Percentiles rank a stretch among this genome's conserved stretches.
Conservation (phyloP, 2,888 invertebrate species). For the Archaeoteleia sp. region DNA sequence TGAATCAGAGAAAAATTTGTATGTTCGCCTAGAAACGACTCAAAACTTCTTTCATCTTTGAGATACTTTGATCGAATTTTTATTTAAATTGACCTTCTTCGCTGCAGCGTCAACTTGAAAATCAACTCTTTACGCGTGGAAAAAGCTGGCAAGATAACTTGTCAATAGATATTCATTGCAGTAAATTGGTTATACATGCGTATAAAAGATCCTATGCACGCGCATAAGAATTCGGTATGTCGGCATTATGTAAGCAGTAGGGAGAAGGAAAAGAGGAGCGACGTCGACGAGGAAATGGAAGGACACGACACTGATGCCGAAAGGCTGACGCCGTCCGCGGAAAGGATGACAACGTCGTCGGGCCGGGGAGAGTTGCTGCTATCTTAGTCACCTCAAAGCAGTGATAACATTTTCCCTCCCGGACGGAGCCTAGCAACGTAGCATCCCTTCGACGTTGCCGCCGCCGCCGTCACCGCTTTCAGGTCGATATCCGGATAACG, state of each 20-base stretch:
- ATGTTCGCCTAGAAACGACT: too few relatives aligned
- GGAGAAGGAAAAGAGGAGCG: conserved; percentile 37
- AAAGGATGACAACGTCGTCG: conserved; percentile 46
- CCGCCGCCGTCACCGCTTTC: conserved; percentile 52
- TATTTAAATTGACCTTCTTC: too few relatives aligned
- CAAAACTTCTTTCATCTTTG: too few relatives aligned
- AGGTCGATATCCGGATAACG: conserved; percentile 71
- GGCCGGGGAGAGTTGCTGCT: conserved; percentile 62
- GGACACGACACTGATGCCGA: conserved; percentile 25
- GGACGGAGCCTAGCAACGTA: conserved; percentile 73
- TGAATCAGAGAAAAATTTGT: too few relatives aligned
- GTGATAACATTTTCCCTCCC: conserved; percentile 75
- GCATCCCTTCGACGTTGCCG: conserved; percentile 60
- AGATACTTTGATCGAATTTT: too few relatives aligned
- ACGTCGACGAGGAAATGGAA: conserved; percentile 42
- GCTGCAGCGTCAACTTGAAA: not conserved
- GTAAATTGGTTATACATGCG: conserved; percentile 35
- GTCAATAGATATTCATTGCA: conserved; percentile 22
- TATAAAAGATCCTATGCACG: conserved; percentile 29
- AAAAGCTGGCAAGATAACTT: conserved; percentile 22
- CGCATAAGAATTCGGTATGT: conserved; percentile 31
- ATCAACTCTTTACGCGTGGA: conserved; percentile 19
- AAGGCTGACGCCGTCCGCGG: conserved; percentile 20
- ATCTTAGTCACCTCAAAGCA: conserved; percentile 75
- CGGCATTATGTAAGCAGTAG: conserved; percentile 27